phyloP scores from a whole-genome alignment of 2,797 vertebrate species.

The Takifugu rubripes region DNA sequence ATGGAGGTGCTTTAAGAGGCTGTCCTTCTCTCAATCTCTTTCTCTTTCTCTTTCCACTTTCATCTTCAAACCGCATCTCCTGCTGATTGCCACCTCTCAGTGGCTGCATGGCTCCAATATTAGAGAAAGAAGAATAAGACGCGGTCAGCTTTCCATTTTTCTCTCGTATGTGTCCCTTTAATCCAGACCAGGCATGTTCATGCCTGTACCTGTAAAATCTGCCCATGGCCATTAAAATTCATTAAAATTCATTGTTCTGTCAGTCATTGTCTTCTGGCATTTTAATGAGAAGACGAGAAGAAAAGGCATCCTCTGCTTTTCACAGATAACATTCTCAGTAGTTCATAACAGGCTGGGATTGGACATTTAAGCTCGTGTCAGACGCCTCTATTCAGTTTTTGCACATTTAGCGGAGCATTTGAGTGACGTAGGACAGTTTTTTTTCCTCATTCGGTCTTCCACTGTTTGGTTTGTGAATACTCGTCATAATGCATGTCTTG shows the following conservation, averaged over 20 bases:
- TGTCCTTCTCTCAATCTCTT: slow-evolving; percentile 41
- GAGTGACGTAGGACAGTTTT: slow-evolving; percentile 32
- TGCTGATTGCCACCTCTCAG: slow-evolving; percentile 60
- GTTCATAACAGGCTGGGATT: slow-evolving; percentile 58
- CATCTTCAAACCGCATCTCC: slow-evolving; percentile 57
- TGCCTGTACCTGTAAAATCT: slow-evolving; percentile 19
- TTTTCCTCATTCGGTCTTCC: slow-evolving; percentile 52
- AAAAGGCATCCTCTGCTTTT: slow-evolving; percentile 46
- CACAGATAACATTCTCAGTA: slow-evolving; percentile 66
- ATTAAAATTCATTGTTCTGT: slow-evolving; percentile 39
- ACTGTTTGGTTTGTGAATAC: slow-evolving; percentile 53
- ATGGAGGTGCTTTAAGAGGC: slow-evolving; percentile 69
- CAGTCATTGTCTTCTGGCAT: slow-evolving; percentile 49
- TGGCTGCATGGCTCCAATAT: slow-evolving; percentile 47
- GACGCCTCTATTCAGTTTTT: slow-evolving; percentile 42
- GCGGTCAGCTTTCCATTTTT: slow-evolving; percentile 30
- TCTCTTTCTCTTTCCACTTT: slow-evolving; percentile 48
- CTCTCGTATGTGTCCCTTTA: slow-evolving; percentile 27
- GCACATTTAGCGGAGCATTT: slow-evolving; percentile 9
- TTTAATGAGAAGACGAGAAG: slow-evolving; percentile 45
- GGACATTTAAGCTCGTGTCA: slow-evolving; percentile 59
- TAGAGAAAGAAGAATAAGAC: slow-evolving; percentile 28
- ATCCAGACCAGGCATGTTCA: slow-evolving; percentile 22
- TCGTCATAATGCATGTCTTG: slow-evolving; percentile 42
- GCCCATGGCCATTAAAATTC: slow-evolving; percentile 35